Evolutionary conservation across 2,797 vertebrate species (phyloP), one percentile per base, ranked within the genome.

Genomic region (Crenuchus spilurus): DNA sequence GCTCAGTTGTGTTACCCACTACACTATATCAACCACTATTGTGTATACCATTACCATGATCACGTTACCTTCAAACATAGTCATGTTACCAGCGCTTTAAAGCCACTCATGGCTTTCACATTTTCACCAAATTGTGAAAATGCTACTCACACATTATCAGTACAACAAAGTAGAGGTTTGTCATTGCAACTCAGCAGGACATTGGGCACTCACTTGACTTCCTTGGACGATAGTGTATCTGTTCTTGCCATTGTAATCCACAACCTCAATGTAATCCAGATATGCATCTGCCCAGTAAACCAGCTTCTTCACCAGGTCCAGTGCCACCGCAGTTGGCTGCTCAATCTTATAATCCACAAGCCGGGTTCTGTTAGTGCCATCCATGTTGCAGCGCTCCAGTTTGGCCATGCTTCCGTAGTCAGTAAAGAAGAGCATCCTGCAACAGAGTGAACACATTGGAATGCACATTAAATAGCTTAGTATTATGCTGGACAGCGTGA

Each of bases 221-320:
- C 95, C 94, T 48, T 96, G 95, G 84, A 95, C 86, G 64, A 99
- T 72, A 0, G 85, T 93, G 62, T 95, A 93, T 54, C 98, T 94
- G 83, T 92, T 96, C 83, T 79, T 94, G 74, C 98, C 97, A 62
- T 96, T 88, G 76, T 99, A 99, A 92, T 99, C 96, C 84, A 95
- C 94, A 67, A 99, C 95, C 78, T 95, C 96, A 64, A 99, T 90
- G 26, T 88, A 96, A 83, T 97, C 95, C 92, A 99, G 90, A 88
- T 97, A 97, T 57, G 95, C 90, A 80, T 99, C 98, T 54, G 95
- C 91, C 97, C 97, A 99, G 88, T 99, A 99, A 70, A 99, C 94
- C 77, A 97, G 89, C 90, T 96, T 97, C 90, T 94, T 97, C 82
- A 98, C 80, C 52, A 99, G 84, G 72, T 99, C 98, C 81, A 99